Evolutionary conservation across 2,113 vertebrate genomes (phyloP), one percentile per base, ranked within the genome.

Genomic region (Uropsilus gracilis): DNA sequence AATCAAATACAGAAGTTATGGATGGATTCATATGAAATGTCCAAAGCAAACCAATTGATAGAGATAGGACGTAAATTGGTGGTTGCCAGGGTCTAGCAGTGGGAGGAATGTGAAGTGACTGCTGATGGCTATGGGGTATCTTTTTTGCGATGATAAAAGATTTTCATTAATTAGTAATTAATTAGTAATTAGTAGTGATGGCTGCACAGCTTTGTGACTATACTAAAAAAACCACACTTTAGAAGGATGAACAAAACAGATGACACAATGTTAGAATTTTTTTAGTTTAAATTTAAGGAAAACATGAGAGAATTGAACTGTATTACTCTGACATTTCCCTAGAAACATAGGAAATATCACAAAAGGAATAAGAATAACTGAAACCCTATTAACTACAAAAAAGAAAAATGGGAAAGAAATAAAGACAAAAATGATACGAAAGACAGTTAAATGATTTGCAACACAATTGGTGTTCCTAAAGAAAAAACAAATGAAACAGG

Each of bases 271-370:
- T 83, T 89, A 89, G 37, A 48, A 39, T 44, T 89, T 89, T 44
- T 89, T 89, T 76, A 68, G 32, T 77, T 83, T 83, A 53, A 75
- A 76, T 75, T 75, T 68, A 89, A 83, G 57, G 57, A 68, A 78
- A 78, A 89, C 30, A 59, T 68, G 6, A 44, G 32, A 32, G 13
- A 83, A 89, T 20, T 46, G 20, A 69, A 76, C 20, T 68, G 13
- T 66, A 84, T 66, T 82, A 88, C 26, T 6, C 2, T 55, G 57
- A 22, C 71, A 66, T 75, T 75, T 68, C 32, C 50, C 14, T 83
- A 28, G 6, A 44, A 83, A 88, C 22, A 88, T 32, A 50, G 32
- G 26, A 81, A 77, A 69, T 53, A 77, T 69, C 8, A 86, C 69
- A 92, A 80, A 78, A n/a, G 69, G 28, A 78, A 69, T 18, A 78